These are phyloP conservation scores for Silurus lanzhouensis DNA, from an alignment of 2,797 vertebrate species.

Conservation along the genomic window DNA sequence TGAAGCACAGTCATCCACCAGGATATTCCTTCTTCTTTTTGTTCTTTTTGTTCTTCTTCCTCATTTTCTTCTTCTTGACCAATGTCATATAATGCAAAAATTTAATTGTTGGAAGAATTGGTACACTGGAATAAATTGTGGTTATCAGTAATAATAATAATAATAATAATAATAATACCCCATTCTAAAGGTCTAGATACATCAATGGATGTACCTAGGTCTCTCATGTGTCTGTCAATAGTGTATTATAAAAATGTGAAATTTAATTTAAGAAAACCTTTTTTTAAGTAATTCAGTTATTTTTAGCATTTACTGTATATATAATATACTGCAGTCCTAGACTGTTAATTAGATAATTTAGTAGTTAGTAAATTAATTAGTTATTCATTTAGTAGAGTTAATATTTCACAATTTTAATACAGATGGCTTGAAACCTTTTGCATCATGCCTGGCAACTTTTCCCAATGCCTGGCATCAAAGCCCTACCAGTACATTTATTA, in stretches of 20 bases:
- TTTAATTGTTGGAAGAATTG: not conserved
- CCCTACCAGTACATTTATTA: constrained; percentile 38
- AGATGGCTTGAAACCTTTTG: constrained; percentile 30
- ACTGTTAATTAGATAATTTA: not conserved
- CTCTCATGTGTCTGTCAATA: no score
- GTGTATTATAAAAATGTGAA: not conserved
- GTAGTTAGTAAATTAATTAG: not conserved
- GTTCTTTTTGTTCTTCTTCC: not conserved
- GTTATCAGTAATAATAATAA: no score
- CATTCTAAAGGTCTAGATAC: not conserved
- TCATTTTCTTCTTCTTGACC: not conserved
- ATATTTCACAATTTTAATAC: not conserved
- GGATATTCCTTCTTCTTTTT: not conserved
- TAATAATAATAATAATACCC: not conserved
- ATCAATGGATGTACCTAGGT: not conserved
- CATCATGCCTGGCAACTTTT: constrained; percentile 10
- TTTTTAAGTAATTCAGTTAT: not conserved
- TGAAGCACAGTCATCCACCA: not conserved
- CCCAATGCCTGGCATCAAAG: not conserved
- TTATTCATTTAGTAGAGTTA: no score
- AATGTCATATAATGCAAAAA: not conserved
- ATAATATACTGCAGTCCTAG: not conserved
- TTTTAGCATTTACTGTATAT: not conserved
- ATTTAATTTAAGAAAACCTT: not conserved
- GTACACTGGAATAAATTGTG: not conserved